Percentiles rank a stretch among this genome's conserved stretches.
Evolutionary conservation across 2,888 invertebrate genomes (phyloP).

Genomic region (Neoascia interrupta): DNA sequence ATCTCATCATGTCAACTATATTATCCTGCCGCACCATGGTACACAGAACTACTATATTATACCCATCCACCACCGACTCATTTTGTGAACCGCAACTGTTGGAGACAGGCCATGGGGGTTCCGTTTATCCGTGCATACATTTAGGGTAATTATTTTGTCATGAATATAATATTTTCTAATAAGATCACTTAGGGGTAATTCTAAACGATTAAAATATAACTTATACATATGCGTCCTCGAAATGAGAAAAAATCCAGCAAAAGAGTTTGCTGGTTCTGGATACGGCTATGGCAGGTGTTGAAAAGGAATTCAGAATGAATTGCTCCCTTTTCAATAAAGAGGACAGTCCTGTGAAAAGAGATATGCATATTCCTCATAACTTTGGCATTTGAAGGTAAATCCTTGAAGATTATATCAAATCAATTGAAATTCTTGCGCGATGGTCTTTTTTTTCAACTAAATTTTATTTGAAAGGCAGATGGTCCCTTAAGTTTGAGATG

Average conservation of each 20-base stretch:
- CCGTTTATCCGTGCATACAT: no score
- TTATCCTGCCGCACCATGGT: conserved; percentile 25
- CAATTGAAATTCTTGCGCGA: conserved; percentile 8
- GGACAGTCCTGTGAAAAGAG: neutral
- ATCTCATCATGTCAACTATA: conserved; percentile 68
- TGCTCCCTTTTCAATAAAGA: conserved; percentile 7
- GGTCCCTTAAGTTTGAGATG: no score
- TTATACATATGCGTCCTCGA: conserved; percentile 2
- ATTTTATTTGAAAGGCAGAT: no score
- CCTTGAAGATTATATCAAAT: conserved; percentile 15
- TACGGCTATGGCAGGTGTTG: conserved; percentile 41
- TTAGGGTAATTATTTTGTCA: conserved; percentile 59
- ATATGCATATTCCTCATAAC: conserved; percentile 15
- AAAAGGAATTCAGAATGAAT: neutral
- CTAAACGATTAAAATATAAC: conserved; percentile 23
- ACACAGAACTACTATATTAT: neutral
- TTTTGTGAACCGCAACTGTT: conserved; percentile 42
- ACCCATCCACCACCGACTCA: neutral
- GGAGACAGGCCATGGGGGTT: conserved; percentile 56
- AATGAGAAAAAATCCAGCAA: neutral
- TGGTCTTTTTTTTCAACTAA: no score
- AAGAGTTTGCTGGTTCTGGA: neutral
- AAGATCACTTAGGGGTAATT: conserved; percentile 64
- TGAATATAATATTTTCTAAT: conserved; percentile 57
- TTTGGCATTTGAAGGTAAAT: conserved; percentile 20